Base-by-base conservation (phyloP, 2,797 vertebrate species). In the Dendrocincla tyrannina region DNA sequence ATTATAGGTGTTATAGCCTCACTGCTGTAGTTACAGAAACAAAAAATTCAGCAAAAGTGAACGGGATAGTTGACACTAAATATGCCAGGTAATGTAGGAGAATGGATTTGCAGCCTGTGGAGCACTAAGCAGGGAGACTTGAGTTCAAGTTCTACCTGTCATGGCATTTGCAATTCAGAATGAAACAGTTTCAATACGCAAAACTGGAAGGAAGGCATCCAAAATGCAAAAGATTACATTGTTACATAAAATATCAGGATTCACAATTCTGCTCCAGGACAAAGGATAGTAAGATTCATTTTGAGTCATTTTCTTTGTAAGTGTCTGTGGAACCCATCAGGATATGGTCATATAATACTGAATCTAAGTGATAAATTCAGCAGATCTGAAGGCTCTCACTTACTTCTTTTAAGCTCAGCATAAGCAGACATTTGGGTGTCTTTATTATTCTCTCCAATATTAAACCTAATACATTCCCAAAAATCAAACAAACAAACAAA, bases 51-150 rank as follows among this genome's bases (percentile, higher is more conserved):
- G 50, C 17, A 59, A 68, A 91, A 59, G 5, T 16, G 12, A 69
- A 32, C 30, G 24, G 4, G 5, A 56, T 33, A 66, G 11, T 23
- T 77, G 28, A 8, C 50, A 79, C 11, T 70, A 60, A 68, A 69
- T 69, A 69, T 17, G 2, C 18, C 27, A 37, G 42, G 13, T 9
- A 14, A 69, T 0, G 0, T 10, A 37, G 25, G 5, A 73, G 30
- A 81, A 85, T 50, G 20, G 56, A 46, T 69, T 73, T 85, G 24
- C 23, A 78, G 17, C 8, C 32, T 78, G 15, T 2, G 27, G 56
- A 18, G 4, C 11, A 27, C 8, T 75, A 37, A 69, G 6, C 7
- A 50, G 7, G 17, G 10, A 60, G 8, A 32, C 11, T 10, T 66
- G 13, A 46, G 17, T 56, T 86, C 27, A 39, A 33, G 9, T 85